These are phyloP conservation scores for Drosophila athabasca DNA, from an alignment of 1,140 invertebrate species.

Conservation along the genomic window DNA sequence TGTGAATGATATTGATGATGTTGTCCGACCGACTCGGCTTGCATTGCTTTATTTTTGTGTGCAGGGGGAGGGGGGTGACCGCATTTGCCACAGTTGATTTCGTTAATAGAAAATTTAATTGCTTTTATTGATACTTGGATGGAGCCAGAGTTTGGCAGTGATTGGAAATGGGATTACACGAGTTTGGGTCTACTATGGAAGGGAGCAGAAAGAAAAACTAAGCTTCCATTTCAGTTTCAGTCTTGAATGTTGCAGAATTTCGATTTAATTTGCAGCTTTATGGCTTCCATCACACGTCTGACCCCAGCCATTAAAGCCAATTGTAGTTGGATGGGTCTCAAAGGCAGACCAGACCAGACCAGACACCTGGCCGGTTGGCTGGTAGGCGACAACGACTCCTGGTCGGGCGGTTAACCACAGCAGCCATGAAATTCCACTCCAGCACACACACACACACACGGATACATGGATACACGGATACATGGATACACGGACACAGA, in stretches of 20 bases:
- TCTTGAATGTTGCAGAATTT: no score
- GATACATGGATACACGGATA: no score
- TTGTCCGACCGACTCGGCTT: constrained; percentile 29
- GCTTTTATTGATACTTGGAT: constrained; percentile 69
- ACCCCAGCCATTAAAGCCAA: constrained; percentile 7
- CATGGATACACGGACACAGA: background rate
- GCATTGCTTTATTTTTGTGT: constrained; percentile 23
- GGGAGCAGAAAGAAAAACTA: background rate
- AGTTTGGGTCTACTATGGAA: constrained; percentile 45
- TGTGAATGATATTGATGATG: constrained; percentile 49
- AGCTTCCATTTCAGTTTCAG: no score
- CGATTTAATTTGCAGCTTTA: background rate
- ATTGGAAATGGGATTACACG: constrained; percentile 49
- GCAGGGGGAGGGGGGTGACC: background rate
- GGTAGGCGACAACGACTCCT: constrained; percentile 28
- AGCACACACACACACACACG: background rate
- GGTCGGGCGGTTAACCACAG: constrained; percentile 50
- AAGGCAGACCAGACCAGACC: constrained; percentile 16
- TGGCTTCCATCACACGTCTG: background rate
- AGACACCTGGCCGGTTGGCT: constrained; percentile 16
- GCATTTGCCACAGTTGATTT: constrained; percentile 67
- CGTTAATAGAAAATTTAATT: constrained; percentile 81
- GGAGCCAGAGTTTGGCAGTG: constrained; percentile 13
- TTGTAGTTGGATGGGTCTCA: constrained; percentile 30
- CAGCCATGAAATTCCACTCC: constrained; percentile 22